phyloP scores from a whole-genome alignment of 2,888 invertebrate genomes.

The Tetragonula carbonaria region DNA sequence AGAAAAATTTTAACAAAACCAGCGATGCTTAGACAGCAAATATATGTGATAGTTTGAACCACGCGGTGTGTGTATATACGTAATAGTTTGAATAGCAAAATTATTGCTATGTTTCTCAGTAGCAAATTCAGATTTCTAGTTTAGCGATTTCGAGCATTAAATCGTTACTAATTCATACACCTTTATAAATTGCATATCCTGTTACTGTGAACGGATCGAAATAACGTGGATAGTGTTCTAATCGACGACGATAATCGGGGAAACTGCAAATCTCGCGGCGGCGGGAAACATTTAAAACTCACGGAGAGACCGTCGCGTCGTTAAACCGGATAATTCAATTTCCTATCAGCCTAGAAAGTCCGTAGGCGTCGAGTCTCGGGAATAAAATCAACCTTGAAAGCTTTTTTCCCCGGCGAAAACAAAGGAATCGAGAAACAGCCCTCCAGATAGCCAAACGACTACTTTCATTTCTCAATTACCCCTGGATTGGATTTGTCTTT shows the following conservation, averaged over 20 bases:
- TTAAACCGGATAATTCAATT: constrained; percentile 64
- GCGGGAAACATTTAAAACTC: constrained; percentile 50
- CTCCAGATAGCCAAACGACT: constrained; percentile 12
- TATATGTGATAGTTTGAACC: not conserved
- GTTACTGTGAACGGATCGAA: not conserved
- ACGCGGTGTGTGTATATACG: too few relatives aligned
- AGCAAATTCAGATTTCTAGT: not conserved
- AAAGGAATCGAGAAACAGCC: constrained; percentile 20
- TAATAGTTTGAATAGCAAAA: not conserved
- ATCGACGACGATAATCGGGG: not conserved
- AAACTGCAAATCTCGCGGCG: not conserved
- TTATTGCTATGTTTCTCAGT: not conserved
- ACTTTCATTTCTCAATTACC: constrained; percentile 43
- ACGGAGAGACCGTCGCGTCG: constrained; percentile 42
- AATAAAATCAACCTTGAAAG: constrained; percentile 49
- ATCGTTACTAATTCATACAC: not conserved
- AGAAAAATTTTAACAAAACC: not conserved
- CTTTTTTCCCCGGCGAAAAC: not conserved
- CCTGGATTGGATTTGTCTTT: constrained; percentile 37
- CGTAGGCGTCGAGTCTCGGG: constrained; percentile 28
- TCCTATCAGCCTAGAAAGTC: constrained; percentile 34
- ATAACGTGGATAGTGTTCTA: not conserved
- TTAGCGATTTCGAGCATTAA: not conserved
- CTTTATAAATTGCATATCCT: not conserved
- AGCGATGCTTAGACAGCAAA: not conserved